Conservation (phyloP, 2,888 invertebrate species). For the Drosophila mimetica region DNA sequence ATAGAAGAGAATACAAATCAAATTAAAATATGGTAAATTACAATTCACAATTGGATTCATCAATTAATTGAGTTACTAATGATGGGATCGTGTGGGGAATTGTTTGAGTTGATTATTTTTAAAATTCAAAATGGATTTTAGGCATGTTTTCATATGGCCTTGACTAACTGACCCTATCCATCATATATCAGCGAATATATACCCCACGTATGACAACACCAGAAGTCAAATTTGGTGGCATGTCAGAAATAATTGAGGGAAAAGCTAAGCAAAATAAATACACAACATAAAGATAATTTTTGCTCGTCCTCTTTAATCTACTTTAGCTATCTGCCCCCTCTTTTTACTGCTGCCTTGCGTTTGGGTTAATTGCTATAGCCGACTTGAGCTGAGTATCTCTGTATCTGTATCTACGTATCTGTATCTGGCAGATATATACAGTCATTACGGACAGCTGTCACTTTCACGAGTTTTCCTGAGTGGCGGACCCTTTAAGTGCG, state of each 20-base stretch:
- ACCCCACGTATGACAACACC: conserved; percentile 18
- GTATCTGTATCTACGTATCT: conserved; percentile 7
- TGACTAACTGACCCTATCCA: conserved; percentile 26
- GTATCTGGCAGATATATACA: conserved; percentile 11
- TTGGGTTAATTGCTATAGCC: conserved; percentile 26
- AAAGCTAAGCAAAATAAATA: conserved; percentile 27
- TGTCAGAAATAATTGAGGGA: conserved; percentile 38
- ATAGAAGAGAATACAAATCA: conserved; percentile 11
- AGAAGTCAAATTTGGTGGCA: conserved; percentile 33
- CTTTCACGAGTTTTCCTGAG: conserved; percentile 21
- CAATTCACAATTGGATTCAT: background rate
- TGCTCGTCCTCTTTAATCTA: conserved; percentile 17
- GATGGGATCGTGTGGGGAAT: conserved; percentile 8
- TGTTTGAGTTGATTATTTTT: background rate
- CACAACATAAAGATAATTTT: conserved; percentile 31
- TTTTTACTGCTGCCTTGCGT: conserved; percentile 23
- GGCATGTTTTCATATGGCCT: background rate
- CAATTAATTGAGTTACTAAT: conserved; percentile 3
- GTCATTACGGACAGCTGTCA: conserved; percentile 32
- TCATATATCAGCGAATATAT: conserved; percentile 1
- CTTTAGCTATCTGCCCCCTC: conserved; percentile 4
- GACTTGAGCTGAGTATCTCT: conserved; percentile 18
- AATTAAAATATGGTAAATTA: conserved; percentile 9
- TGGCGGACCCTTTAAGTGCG: conserved; percentile 13
- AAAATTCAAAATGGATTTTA: background rate